Evolutionary conservation across 2,797 vertebrate species (phyloP).

Genomic region (Xyrichtys novacula): DNA sequence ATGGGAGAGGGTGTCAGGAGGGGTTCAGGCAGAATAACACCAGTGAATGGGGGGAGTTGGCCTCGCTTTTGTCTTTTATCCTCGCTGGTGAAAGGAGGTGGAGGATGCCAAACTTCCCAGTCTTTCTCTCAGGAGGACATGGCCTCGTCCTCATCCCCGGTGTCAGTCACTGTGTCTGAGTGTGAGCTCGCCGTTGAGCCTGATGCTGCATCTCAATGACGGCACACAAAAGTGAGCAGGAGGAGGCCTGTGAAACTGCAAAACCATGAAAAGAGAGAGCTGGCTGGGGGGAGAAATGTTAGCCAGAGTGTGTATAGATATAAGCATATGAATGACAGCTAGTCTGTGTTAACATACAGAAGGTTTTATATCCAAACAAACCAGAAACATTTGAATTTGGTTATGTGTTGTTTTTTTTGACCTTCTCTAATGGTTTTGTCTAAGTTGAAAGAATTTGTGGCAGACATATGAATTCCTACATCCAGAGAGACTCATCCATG

Average conservation of each 20-base stretch:
- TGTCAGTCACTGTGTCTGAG: slow-evolving; percentile 69
- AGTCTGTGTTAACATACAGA: slow-evolving; percentile 14
- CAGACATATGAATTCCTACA: slow-evolving; percentile 54
- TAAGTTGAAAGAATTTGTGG: slow-evolving; percentile 32
- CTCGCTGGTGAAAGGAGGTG: slow-evolving; percentile 41
- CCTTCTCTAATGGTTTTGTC: slow-evolving; percentile 6
- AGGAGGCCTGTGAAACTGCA: slow-evolving; percentile 64
- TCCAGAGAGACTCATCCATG: not conserved
- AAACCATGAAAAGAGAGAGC: slow-evolving; percentile 48
- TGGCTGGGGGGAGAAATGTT: slow-evolving; percentile 46
- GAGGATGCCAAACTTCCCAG: slow-evolving; percentile 55
- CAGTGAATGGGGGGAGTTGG: slow-evolving; percentile 57
- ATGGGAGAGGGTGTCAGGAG: slow-evolving; percentile 35
- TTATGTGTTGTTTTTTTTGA: slow-evolving; percentile 20
- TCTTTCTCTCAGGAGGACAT: slow-evolving; percentile 43
- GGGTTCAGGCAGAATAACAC: slow-evolving; percentile 48
- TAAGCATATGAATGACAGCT: slow-evolving; percentile 53
- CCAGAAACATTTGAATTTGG: slow-evolving; percentile 27
- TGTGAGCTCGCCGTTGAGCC: slow-evolving; percentile 35
- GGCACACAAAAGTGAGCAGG: slow-evolving; percentile 63
- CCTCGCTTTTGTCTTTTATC: slow-evolving; percentile 67
- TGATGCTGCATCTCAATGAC: slow-evolving; percentile 79
- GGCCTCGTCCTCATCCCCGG: slow-evolving; percentile 40
- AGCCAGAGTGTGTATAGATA: slow-evolving; percentile 38
- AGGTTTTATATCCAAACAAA: slow-evolving; percentile 23